phyloP scores from a whole-genome alignment of 2,888 invertebrate species.

The Heliconius erato region DNA sequence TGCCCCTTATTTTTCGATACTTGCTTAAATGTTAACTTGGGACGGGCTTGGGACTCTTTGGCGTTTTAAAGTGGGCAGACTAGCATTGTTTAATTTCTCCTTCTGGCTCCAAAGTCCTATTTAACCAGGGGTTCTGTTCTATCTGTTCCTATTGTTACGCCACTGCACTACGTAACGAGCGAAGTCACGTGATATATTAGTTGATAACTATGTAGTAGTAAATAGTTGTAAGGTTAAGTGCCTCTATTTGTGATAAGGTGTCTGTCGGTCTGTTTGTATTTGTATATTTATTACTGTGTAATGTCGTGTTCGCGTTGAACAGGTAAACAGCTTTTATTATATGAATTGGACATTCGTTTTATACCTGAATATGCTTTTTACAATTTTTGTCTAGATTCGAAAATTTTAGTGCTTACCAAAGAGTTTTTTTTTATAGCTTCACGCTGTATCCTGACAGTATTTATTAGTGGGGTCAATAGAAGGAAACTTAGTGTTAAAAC shows the following conservation, averaged over 20 bases:
- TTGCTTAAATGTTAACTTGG: too few species aligned
- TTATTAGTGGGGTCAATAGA: too few species aligned
- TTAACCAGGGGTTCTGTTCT: too few species aligned
- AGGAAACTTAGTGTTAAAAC: too few species aligned
- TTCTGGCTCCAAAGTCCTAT: background rate
- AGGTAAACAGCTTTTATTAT: background rate
- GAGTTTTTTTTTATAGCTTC: too few species aligned
- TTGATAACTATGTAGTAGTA: background rate
- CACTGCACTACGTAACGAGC: background rate
- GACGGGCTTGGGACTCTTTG: too few species aligned
- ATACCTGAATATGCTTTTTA: background rate
- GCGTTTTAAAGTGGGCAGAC: too few species aligned
- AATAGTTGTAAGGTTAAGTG: constrained; percentile 57
- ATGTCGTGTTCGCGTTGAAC: background rate
- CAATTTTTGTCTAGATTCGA: background rate
- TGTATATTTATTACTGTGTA: constrained; percentile 49
- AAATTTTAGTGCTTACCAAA: too few species aligned
- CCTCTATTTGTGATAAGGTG: constrained; percentile 63
- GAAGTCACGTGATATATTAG: constrained; percentile 13
- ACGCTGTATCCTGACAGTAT: too few species aligned
- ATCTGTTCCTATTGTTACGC: background rate
- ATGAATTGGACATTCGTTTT: background rate
- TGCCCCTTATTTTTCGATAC: too few species aligned
- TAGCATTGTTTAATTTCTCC: too few species aligned
- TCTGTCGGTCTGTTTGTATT: constrained; percentile 11